Conservation (phyloP, 2,888 invertebrate genomes). For the Rotaria macrura region DNA sequence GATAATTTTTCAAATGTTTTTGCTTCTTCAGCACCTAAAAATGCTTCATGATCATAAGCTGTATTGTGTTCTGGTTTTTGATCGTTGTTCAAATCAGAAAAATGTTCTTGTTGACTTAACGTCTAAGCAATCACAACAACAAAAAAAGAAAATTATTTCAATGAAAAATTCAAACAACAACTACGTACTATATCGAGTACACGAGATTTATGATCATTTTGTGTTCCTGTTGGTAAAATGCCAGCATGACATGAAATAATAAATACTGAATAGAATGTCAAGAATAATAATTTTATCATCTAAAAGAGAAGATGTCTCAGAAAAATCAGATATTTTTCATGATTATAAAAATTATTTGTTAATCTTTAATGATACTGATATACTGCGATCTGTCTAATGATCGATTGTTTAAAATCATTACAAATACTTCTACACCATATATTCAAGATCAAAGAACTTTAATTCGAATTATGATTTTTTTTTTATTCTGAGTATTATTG, state of each 20-base stretch:
- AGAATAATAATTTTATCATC: not conserved
- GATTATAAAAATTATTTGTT: no score
- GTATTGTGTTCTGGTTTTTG: constrained; percentile 30
- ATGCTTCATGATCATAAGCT: constrained; percentile 34
- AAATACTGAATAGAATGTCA: not conserved
- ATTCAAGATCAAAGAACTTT: no score
- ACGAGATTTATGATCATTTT: not conserved
- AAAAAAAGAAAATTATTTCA: not conserved
- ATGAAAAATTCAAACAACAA: not conserved
- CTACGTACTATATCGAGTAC: not conserved
- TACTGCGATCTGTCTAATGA: no score
- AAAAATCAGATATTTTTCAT: no score
- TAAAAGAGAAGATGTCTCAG: not conserved
- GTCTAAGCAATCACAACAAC: no score
- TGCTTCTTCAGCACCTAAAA: constrained; percentile 30
- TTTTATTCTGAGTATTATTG: no score
- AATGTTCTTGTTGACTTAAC: constrained; percentile 64
- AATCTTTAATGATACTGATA: no score
- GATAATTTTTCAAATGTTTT: constrained; percentile 26
- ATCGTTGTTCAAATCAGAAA: constrained; percentile 22
- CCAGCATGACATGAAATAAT: not conserved
- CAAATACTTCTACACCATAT: no score
- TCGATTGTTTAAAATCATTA: no score
- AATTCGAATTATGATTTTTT: no score
- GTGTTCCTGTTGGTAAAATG: not conserved